Percentiles rank a stretch among this genome's conserved stretches.
These are phyloP conservation scores for Macrophya alboannulata DNA, from an alignment of 2,888 invertebrate species.

Conservation along the genomic window DNA sequence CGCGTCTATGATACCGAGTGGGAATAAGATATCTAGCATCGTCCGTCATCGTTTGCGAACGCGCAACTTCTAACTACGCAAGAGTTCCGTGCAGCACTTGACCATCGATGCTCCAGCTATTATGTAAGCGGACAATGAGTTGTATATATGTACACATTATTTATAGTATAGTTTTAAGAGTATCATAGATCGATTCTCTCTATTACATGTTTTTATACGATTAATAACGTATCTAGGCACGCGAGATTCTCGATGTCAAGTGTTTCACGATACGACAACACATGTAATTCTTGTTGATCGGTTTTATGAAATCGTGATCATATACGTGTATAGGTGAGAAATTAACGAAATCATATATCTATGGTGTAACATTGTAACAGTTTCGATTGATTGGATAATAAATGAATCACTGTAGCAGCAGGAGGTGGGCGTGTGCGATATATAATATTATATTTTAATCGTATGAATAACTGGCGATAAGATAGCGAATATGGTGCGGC, in stretches of 20 bases:
- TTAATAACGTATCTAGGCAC: background rate
- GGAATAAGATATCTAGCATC: constrained; percentile 28
- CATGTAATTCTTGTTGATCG: background rate
- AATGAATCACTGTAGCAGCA: background rate
- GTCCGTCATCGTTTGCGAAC: background rate
- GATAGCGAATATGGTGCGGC: background rate
- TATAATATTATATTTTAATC: background rate
- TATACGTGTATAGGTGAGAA: background rate
- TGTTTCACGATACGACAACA: background rate
- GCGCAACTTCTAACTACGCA: background rate
- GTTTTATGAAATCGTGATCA: background rate
- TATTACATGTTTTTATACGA: background rate
- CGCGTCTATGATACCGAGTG: background rate
- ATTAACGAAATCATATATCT: background rate
- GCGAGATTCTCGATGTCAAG: background rate
- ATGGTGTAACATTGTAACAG: background rate
- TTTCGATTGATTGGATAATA: background rate
- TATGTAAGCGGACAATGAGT: constrained; percentile 14
- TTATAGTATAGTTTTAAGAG: background rate
- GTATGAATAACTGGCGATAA: constrained; percentile 3
- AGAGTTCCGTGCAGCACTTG: constrained; percentile 8
- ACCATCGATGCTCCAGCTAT: constrained; percentile 5
- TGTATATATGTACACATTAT: background rate
- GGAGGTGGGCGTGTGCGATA: constrained; percentile 22
- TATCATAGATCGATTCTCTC: background rate